Evolutionary conservation across 2,888 invertebrate genomes (phyloP).

Genomic region (Drosophila siamana): DNA sequence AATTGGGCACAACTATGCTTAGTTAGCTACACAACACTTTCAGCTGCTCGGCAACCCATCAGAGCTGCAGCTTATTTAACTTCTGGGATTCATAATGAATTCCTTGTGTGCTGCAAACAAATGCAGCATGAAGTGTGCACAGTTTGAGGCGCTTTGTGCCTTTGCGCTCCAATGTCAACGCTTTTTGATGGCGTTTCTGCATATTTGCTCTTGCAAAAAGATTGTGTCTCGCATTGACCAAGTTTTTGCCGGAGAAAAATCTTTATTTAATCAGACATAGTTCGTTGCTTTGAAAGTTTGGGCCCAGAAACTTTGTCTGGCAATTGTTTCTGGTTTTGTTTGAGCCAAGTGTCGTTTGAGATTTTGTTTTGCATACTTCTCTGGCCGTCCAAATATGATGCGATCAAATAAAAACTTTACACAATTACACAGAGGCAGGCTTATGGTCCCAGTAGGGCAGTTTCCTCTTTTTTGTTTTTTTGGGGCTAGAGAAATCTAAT

Average conservation of each 20-base stretch:
- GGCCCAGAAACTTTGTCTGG: conserved; percentile 52
- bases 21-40: conserved; percentile 12
- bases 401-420: conserved; percentile 80
- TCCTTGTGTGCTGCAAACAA: conserved; percentile 17
- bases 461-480: conserved; percentile 35
- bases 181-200: conserved; percentile 52
- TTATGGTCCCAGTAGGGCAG: conserved; percentile 36
- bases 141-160: conserved; percentile 41
- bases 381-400: conserved; percentile 54
- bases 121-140: conserved; percentile 23
- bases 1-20: conserved; percentile 42
- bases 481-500: conserved; percentile 66
- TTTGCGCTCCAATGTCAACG: conserved; percentile 44
- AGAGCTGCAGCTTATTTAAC: no score
- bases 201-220: conserved; percentile 68
- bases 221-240: conserved; percentile 40
- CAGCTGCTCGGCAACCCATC: conserved; percentile 10
- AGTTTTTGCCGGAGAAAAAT: conserved; percentile 65
- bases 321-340: conserved; percentile 67
- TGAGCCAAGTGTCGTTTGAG: conserved; percentile 63
- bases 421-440: conserved; percentile 43
- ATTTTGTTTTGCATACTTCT: conserved; percentile 60
- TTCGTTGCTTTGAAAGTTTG: conserved; percentile 67
- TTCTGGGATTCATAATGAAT: background rate
- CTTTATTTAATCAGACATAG: conserved; percentile 79